Evolutionary conservation across 2,113 vertebrate genomes (phyloP).

Genomic region (Corydoras sp.): DNA sequence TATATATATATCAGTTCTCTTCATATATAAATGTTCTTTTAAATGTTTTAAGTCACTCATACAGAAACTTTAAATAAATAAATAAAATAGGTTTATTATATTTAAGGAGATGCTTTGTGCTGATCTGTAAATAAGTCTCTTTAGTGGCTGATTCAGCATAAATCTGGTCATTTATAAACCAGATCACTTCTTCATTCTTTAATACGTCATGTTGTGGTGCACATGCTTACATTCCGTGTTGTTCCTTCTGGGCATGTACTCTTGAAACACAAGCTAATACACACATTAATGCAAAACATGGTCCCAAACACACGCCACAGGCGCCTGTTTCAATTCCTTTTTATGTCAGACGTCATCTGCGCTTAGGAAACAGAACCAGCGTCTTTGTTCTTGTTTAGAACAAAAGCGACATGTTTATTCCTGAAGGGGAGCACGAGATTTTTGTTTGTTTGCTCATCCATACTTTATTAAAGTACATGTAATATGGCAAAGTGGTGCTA

Average conservation of each 20-base stretch:
- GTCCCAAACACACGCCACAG: constrained; percentile 27
- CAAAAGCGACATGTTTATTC: constrained; percentile 22
- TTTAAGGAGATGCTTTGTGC: too few species aligned
- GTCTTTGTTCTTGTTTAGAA: constrained; percentile 52
- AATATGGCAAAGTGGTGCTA: constrained; percentile 23
- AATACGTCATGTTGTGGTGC: neutral
- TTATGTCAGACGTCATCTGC: constrained; percentile 15
- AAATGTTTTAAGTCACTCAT: too few species aligned
- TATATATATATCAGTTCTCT: too few species aligned
- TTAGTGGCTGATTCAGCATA: too few species aligned
- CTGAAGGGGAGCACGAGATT: constrained; percentile 43
- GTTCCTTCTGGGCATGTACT: constrained; percentile 10
- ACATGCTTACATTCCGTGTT: constrained; percentile 1
- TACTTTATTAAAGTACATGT: constrained; percentile 59
- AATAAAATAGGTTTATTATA: too few species aligned
- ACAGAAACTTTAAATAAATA: too few species aligned
- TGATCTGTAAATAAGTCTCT: too few species aligned
- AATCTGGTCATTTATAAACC: too few species aligned
- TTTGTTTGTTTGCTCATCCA: constrained; percentile 69
- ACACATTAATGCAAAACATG: constrained; percentile 25
- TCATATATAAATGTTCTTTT: too few species aligned
- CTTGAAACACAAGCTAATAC: constrained; percentile 8
- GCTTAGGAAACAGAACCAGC: neutral
- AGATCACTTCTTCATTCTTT: neutral
- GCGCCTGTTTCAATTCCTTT: constrained; percentile 27